Evolutionary conservation across 2,888 invertebrate species (phyloP).

Genomic region (Stratiomys singularior): DNA sequence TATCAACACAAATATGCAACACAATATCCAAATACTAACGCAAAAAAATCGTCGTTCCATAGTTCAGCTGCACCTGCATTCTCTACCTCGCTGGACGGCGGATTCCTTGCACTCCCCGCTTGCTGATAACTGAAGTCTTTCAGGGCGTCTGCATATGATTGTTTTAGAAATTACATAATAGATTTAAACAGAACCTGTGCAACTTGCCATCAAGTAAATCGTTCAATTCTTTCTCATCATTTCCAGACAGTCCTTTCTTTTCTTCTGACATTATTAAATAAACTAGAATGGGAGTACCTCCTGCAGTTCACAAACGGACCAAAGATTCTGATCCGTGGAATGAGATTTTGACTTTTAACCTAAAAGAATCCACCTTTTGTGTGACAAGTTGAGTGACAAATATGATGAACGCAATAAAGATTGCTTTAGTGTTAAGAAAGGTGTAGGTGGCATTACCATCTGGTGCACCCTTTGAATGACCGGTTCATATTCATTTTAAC

Average conservation of each 20-base stretch:
- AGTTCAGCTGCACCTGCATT: slow-evolving; percentile 66
- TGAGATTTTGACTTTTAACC: no score
- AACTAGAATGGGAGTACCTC: not conserved
- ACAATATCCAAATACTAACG: slow-evolving; percentile 67
- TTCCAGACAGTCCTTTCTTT: slow-evolving; percentile 44
- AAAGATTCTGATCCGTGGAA: no score
- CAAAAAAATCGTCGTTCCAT: slow-evolving; percentile 80
- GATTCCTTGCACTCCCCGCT: slow-evolving; percentile 48
- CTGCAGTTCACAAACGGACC: no score
- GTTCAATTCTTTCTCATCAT: slow-evolving; percentile 75
- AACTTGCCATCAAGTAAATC: slow-evolving; percentile 79
- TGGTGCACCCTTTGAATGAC: no score
- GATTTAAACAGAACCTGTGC: slow-evolving; percentile 15
- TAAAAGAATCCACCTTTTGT: no score
- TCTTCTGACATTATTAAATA: slow-evolving; percentile 45
- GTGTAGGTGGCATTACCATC: no score
- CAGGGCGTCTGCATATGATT: slow-evolving; percentile 70
- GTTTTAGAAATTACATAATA: slow-evolving; percentile 47
- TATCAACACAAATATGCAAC: no score
- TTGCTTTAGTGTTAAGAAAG: no score
- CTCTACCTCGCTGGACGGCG: slow-evolving; percentile 51
- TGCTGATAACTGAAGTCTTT: slow-evolving; percentile 68
- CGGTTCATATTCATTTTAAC: no score
- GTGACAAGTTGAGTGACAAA: no score
- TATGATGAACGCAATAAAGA: no score